Conservation (phyloP, 2,888 invertebrate species). For the Villa cingulata region DNA sequence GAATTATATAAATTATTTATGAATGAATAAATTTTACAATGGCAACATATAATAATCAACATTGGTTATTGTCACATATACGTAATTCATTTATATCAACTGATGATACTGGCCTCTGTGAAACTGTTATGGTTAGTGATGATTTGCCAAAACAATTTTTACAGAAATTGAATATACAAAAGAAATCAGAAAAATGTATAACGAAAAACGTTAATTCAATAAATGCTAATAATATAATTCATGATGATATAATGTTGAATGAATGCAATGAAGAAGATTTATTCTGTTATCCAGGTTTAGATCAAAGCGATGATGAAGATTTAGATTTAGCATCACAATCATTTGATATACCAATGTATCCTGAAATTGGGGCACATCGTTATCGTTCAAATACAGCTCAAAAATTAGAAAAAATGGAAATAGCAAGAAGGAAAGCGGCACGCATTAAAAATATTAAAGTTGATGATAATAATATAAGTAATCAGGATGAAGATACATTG, state of each 20-base stretch:
- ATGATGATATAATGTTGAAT: slow-evolving; percentile 31
- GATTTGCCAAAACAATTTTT: slow-evolving; percentile 53
- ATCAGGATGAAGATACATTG: slow-evolving; percentile 15
- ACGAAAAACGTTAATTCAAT: slow-evolving; percentile 13
- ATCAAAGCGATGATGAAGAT: slow-evolving; percentile 67
- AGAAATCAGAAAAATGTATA: neutral
- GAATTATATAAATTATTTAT: too few species aligned
- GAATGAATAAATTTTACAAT: slow-evolving; percentile 36
- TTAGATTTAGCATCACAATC: slow-evolving; percentile 51
- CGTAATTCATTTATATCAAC: slow-evolving; percentile 89
- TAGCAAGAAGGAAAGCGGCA: slow-evolving; percentile 65
- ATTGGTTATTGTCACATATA: slow-evolving; percentile 85
- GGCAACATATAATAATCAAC: slow-evolving; percentile 90
- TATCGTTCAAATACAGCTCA: slow-evolving; percentile 80
- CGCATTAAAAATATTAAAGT: slow-evolving; percentile 65
- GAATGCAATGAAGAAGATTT: slow-evolving; percentile 33
- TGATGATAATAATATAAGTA: slow-evolving; percentile 47
- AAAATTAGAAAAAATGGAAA: slow-evolving; percentile 76
- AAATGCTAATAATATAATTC: neutral
- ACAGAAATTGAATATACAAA: slow-evolving; percentile 21
- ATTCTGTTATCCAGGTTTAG: slow-evolving; percentile 61
- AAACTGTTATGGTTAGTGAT: slow-evolving; percentile 79
- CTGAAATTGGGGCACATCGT: slow-evolving; percentile 47
- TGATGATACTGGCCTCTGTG: slow-evolving; percentile 91
- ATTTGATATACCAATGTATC: slow-evolving; percentile 62